Conservation (phyloP, 2,113 vertebrate species). For the Cynocephalus volans region DNA sequence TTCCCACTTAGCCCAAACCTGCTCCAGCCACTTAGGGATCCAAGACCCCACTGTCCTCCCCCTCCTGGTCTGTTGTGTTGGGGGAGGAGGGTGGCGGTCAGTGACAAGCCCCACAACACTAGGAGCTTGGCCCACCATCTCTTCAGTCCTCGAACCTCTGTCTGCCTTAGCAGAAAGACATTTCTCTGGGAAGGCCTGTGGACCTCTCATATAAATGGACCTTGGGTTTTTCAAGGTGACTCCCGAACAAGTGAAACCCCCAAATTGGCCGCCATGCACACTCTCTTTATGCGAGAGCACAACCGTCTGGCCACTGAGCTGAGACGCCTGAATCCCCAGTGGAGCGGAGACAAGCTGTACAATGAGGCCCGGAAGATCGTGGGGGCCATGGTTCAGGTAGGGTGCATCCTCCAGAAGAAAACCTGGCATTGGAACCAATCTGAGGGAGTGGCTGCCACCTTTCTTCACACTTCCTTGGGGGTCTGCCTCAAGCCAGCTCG, state of each 20-base stretch:
- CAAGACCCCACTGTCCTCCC: rapidly evolving
- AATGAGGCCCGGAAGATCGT: conserved; percentile 94
- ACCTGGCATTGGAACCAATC: too few relatives aligned
- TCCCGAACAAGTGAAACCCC: conserved; percentile 93
- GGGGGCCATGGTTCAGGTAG: conserved; percentile 94
- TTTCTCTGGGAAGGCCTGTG: not conserved
- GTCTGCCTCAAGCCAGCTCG: not conserved
- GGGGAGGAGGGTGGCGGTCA: not conserved
- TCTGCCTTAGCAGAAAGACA: not conserved
- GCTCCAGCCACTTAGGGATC: not conserved
- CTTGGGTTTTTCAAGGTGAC: conserved; percentile 89
- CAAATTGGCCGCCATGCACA: conserved; percentile 92
- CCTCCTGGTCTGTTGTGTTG: rapidly evolving
- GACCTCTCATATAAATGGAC: not conserved
- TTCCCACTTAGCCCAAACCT: not conserved
- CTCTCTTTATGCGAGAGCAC: conserved; percentile 94
- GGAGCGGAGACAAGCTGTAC: conserved; percentile 92
- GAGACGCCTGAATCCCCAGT: conserved; percentile 90
- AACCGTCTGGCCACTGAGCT: conserved; percentile 92
- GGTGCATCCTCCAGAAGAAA: not conserved
- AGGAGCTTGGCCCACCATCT: not conserved
- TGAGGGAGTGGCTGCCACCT: not conserved
- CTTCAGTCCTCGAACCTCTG: not conserved
- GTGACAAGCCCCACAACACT: not conserved
- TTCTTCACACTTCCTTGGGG: not conserved